Base-by-base conservation (phyloP, 2,888 invertebrate genomes). In the Sycophila texana region DNA sequence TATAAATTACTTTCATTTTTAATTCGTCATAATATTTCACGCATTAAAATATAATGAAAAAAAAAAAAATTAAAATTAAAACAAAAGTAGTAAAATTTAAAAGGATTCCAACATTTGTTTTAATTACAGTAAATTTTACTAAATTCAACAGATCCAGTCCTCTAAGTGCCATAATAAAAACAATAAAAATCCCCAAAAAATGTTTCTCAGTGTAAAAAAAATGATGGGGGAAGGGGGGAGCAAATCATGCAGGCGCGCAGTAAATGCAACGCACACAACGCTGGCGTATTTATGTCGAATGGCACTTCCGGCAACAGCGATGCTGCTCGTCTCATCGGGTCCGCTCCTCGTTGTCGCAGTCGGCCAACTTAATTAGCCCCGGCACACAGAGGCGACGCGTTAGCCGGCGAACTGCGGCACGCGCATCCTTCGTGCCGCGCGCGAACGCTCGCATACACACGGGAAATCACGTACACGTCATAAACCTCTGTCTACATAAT, bases 351-450 rank as follows among this genome's bases (percentile, higher is more conserved):
- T 14, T n/a, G 13, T 7, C 58, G 13, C 51, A 18, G 70, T 63
- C 70, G 49, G 57, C 20, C 71, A 72, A 73, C 73, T 74, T 74
- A 74, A 74, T 74, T 74, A 74, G 55, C 39, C 57, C 57, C 55
- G 53, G 55, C 65, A 74, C 73, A 55, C 7, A 14, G 53, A 39
- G 53, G 53, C 53, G 53, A 14, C 53, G 53, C 53, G 53, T n/a
- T 5, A n/a, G 14, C 16, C 53, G n/a, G 14, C 53, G 53, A 39
- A 39, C 53, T n/a, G 53, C 53, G n/a, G 49, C 16, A 18, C 66
- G 49, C 20, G 66, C 66, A 66, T 49, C 66, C 66, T 51, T 49
- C 49, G 30, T 14, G 53, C 53, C 18, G 13, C 51, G 39, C 10
- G 22, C 18, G 30, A 14, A 13, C 63, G 53, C 26, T 73, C 73